Evolutionary conservation across 2,113 vertebrate genomes (phyloP), one percentile per base, ranked within the genome.

Genomic region (Dinomys branickii): DNA sequence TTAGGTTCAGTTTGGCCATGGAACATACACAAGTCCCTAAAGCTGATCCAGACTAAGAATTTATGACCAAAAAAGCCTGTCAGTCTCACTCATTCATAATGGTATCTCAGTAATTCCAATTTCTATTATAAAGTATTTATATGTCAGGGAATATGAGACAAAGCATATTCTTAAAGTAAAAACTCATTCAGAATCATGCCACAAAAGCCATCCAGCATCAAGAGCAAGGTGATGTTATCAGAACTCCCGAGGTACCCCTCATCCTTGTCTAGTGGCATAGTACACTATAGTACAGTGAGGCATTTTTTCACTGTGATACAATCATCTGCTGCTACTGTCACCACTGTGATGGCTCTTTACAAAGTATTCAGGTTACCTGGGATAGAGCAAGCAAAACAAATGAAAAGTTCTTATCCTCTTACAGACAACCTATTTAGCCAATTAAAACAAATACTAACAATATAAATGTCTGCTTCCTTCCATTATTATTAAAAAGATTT

Each of bases 401-500:
- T 3, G 26, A 44, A 22, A 85, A 77, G 38, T 63, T 44, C 11
- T 63, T 41, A 7, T 47, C 65, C 77, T 77, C 88, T 82, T 90
- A 61, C 56, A 56, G 67, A 88, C 20, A 33, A 71, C 35, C 38
- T 75, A 0, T 44, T 14, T 89, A 83, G 26, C 20, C 59, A 78
- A 14, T 56, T 94, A 13, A 11, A 88, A 92, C 71, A 81, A 50
- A 56, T 35, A 67, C 38, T 59, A 71, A 14, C 13, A 63, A 47
- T 50, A 82, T 3, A 73, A 84, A 92, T 3, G 22, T 87, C 47
- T 90, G 77, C 30, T 50, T 26, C 59, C 14, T 98, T 94, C 90
- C 38, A 1, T 94, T 90, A 71, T 91, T 4, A 0, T 95, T 95
- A 82, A 96, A 97, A 98, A 9, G 50, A 80, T 44, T 71, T 77